phyloP scores from a whole-genome alignment of 2,888 invertebrate genomes.

The Nowickia ferox region DNA sequence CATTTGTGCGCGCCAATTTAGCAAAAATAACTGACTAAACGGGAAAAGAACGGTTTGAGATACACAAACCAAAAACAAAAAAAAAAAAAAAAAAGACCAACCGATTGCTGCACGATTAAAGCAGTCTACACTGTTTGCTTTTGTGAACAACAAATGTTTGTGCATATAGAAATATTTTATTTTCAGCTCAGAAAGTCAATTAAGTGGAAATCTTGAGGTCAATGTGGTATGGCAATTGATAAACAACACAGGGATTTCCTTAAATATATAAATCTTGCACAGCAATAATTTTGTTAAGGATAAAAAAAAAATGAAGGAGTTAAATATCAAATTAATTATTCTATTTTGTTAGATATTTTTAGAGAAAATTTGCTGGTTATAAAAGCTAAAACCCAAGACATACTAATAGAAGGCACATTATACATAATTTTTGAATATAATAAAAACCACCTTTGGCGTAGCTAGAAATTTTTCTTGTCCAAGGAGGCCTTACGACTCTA shows the following conservation, averaged over 20 bases:
- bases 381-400: no score
- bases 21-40: conserved; percentile 76
- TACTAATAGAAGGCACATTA: no score
- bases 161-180: neutral
- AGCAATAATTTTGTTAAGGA: neutral
- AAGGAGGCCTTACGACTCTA: no score
- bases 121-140: conserved; percentile 75
- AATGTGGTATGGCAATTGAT: conserved; percentile 58
- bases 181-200: conserved; percentile 55
- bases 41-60: conserved; percentile 27
- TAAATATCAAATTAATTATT: neutral
- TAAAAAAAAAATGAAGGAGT: neutral
- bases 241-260: conserved; percentile 25
- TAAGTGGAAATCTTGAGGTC: conserved; percentile 67
- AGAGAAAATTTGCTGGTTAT: neutral
- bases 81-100: neutral
- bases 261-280: conserved; percentile 6
- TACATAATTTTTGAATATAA: no score
- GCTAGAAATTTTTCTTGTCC: no score
- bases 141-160: conserved; percentile 55
- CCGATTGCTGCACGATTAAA: conserved; percentile 28
- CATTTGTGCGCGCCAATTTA: conserved; percentile 79
- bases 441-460: no score
- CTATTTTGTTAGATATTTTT: neutral
- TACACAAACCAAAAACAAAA: neutral